Evolutionary conservation across 2,888 invertebrate genomes (phyloP).

Genomic region (Synergus japonicus): DNA sequence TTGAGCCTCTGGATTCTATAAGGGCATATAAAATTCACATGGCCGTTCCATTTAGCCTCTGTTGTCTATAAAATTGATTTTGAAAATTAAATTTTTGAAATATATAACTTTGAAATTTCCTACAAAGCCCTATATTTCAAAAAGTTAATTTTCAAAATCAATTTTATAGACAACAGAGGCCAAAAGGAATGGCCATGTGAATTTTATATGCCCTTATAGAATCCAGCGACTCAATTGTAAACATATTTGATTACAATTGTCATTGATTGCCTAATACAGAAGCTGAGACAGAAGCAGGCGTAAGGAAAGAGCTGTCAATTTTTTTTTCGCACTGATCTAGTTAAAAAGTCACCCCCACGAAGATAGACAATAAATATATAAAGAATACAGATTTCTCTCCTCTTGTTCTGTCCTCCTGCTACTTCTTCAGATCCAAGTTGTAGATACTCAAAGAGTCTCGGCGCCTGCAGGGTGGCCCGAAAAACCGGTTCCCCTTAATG

Average conservation of each 20-base stretch:
- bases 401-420: background rate
- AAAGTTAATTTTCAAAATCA: no score
- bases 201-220: no score
- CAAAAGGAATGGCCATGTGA: no score
- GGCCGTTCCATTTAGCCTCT: no score
- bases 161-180: no score
- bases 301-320: background rate
- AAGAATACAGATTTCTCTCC: background rate
- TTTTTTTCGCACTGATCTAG: background rate
- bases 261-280: background rate
- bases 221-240: no score
- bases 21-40: no score
- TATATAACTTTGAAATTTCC: no score
- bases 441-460: conserved; percentile 55
- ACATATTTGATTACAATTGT: background rate
- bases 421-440: conserved; percentile 48
- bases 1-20: no score
- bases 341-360: background rate
- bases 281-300: background rate
- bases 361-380: background rate
- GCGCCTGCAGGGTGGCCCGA: conserved; percentile 56
- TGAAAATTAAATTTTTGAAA: no score
- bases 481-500: conserved; percentile 58
- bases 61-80: no score
- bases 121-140: no score